Conservation (phyloP, 2,888 invertebrate species). For the Drosophila nr. medialis region DNA sequence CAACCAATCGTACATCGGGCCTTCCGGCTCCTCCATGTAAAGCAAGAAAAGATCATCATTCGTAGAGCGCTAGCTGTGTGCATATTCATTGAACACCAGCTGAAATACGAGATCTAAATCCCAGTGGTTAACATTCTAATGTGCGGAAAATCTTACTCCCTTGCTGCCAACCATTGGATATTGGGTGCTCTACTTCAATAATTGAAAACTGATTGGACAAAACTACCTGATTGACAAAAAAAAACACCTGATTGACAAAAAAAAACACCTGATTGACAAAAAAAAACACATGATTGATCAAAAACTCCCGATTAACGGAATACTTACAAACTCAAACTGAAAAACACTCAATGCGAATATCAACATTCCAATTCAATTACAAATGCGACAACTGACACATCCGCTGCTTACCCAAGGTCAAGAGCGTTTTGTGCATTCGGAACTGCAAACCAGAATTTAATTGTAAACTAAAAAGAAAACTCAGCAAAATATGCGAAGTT, state of each 20-base stretch:
- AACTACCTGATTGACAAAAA: not conserved
- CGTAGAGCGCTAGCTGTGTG: not conserved
- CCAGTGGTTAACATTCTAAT: conserved; percentile 22
- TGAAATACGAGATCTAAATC: not conserved
- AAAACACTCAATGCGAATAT: conserved; percentile 32
- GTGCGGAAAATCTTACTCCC: conserved; percentile 27
- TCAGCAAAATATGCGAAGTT: conserved; percentile 7
- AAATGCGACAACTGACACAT: conserved; percentile 48
- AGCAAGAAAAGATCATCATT: conserved; percentile 5
- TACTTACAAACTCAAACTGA: conserved; percentile 14
- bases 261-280: not conserved
- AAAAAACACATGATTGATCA: not conserved
- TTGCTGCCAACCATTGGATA: conserved; percentile 39
- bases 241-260: not conserved
- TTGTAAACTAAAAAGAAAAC: conserved; percentile 13
- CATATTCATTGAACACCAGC: conserved; percentile 6
- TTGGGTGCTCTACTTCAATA: not conserved
- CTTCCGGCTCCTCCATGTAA: conserved; percentile 46
- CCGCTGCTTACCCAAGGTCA: conserved; percentile 68
- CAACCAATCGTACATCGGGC: conserved; percentile 20
- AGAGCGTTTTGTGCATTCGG: conserved; percentile 82
- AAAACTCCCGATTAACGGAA: not conserved
- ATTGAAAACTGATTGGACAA: not conserved
- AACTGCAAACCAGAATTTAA: conserved; percentile 75
- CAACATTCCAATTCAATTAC: conserved; percentile 49